These are phyloP conservation scores for Botia almorhae DNA, from an alignment of 2,797 vertebrate genomes.

Conservation along the genomic window DNA sequence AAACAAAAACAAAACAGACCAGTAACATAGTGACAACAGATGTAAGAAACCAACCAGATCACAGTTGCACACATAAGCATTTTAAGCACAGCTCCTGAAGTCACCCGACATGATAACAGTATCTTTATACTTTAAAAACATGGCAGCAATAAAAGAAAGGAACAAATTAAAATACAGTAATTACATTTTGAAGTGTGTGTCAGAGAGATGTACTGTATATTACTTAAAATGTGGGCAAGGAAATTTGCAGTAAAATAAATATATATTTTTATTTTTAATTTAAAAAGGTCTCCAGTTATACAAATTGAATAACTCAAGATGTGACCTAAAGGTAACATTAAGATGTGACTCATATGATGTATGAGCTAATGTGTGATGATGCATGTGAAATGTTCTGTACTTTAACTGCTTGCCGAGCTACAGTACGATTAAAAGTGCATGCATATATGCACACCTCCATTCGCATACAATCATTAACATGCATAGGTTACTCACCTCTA, in stretches of 20 bases:
- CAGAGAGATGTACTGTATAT: background rate
- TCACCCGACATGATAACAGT: constrained; percentile 11
- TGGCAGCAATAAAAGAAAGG: constrained; percentile 19
- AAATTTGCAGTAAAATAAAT: background rate
- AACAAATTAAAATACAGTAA: background rate
- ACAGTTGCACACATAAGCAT: constrained; percentile 69
- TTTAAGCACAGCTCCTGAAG: constrained; percentile 24
- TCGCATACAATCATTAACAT: constrained; percentile 18
- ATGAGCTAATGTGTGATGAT: constrained; percentile 27
- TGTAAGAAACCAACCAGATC: constrained; percentile 76
- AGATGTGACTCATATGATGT: constrained; percentile 25
- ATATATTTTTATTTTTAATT: background rate
- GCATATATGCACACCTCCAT: constrained; percentile 27
- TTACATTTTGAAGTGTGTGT: background rate
- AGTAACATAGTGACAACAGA: constrained; percentile 84
- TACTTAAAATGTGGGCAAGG: background rate
- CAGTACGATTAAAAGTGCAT: constrained; percentile 49
- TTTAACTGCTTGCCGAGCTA: constrained; percentile 20
- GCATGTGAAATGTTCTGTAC: constrained; percentile 16
- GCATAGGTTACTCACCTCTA: constrained; percentile 88
- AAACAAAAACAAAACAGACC: constrained; percentile 57
- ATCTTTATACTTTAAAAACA: background rate
- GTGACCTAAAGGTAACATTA: background rate
- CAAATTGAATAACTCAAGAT: background rate
- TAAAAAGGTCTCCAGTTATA: background rate